Evolutionary conservation across 2,888 invertebrate species (phyloP).

Genomic region (Margaritifera margaritifera): DNA sequence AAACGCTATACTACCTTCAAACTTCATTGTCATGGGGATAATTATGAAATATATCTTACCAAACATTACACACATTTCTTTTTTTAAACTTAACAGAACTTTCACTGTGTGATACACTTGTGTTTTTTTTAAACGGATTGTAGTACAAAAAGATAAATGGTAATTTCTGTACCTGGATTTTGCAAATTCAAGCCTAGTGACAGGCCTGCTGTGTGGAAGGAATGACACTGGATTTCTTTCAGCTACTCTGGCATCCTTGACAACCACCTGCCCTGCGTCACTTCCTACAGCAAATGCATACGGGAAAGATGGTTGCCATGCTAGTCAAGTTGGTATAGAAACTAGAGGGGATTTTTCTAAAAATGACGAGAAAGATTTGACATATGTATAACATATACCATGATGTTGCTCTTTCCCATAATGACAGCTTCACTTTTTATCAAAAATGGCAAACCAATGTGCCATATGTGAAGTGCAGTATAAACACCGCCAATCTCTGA

Average conservation of each 20-base stretch:
- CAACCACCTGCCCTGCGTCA: slow-evolving; percentile 75
- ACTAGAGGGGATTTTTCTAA: slow-evolving; percentile 73
- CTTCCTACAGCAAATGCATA: slow-evolving; percentile 73
- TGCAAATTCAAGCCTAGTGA: slow-evolving; percentile 61
- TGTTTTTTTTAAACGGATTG: not conserved
- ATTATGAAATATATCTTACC: no score
- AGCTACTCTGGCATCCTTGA: slow-evolving; percentile 75
- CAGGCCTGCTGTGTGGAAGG: slow-evolving; percentile 54
- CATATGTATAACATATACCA: not conserved
- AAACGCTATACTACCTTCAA: no score
- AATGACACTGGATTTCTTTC: slow-evolving; percentile 39
- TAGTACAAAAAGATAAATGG: not conserved
- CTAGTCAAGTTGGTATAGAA: slow-evolving; percentile 60
- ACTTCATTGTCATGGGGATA: no score
- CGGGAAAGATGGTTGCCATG: slow-evolving; percentile 62
- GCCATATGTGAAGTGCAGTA: no score
- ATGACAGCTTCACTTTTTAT: no score
- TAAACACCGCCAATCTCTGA: no score
- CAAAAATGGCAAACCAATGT: no score
- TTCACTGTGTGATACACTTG: no score
- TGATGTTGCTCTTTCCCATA: not conserved
- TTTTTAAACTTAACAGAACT: no score
- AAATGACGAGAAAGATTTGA: slow-evolving; percentile 14
- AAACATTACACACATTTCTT: no score
- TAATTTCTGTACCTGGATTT: slow-evolving; percentile 47